Conservation (phyloP, 2,888 invertebrate species). For the Magallana nippona region DNA sequence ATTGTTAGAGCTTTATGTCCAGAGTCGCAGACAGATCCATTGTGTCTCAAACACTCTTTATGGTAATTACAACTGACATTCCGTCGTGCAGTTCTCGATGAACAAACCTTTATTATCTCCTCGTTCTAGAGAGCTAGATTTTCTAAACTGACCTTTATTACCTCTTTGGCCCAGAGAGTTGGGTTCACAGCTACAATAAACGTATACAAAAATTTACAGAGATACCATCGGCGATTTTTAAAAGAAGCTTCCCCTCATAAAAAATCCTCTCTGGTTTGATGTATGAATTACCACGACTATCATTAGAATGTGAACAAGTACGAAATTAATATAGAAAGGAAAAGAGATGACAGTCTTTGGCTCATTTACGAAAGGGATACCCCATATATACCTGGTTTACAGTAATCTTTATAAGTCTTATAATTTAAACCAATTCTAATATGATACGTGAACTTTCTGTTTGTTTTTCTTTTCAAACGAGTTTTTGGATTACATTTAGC, state of each 20-base stretch:
- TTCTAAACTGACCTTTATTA: slow-evolving; percentile 17
- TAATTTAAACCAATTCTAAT: too few species aligned
- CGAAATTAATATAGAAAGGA: too few species aligned
- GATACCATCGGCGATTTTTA: slow-evolving; percentile 10
- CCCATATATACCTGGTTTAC: too few species aligned
- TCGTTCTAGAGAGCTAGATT: slow-evolving; percentile 4
- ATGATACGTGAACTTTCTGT: too few species aligned
- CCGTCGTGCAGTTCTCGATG: not conserved
- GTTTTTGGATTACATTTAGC: too few species aligned
- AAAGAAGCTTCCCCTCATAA: not conserved
- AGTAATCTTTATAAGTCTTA: too few species aligned
- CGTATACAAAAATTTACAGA: not conserved
- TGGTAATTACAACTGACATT: slow-evolving; percentile 19
- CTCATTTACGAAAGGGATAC: too few species aligned
- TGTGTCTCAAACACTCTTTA: slow-evolving; percentile 13
- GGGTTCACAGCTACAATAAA: slow-evolving; percentile 11
- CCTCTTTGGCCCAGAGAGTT: slow-evolving; percentile 9
- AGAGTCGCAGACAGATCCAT: not conserved
- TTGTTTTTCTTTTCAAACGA: too few species aligned
- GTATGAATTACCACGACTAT: not conserved
- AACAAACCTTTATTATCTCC: slow-evolving; percentile 15
- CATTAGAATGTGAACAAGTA: not conserved
- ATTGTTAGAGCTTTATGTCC: not conserved
- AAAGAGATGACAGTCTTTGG: too few species aligned
- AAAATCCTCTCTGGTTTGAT: not conserved